Evolutionary conservation across 2,888 invertebrate genomes (phyloP), one percentile per base, ranked within the genome.

Genomic region (Chymomyza procnemis): DNA sequence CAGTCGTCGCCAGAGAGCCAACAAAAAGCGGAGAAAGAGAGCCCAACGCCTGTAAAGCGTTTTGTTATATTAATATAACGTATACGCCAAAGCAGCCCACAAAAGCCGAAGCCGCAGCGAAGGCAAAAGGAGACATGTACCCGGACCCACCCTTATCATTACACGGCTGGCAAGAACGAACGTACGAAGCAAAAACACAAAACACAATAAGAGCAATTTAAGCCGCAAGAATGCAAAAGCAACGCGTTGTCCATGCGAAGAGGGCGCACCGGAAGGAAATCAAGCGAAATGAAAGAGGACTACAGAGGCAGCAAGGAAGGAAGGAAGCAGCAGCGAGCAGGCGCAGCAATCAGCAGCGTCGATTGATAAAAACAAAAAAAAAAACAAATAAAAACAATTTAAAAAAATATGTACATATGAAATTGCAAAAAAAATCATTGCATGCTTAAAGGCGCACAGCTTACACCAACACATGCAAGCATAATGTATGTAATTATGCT

Each of bases 11-110:
- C 58, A 50, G 34, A 34, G n/a, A 52, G 54, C 18, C 50, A 34
- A 52, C 21, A 8, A 22, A 46, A 86, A 79, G 46, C 19, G 18
- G 19, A 61, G 9, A 58, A 19, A 18, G 18, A 48, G 63, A 47
- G 54, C 18, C 30, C 46, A 18, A 85, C 72, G 79, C 72, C 82
- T 71, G 83, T 81, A 83, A 83, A 83, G 78, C 82, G 78, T 85
- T n/a, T 83, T 87, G 85, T 78, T 84, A 80, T 85, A 85, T 82
- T 83, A 88, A 87, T 85, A 87, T 82, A 76, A 81, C 86, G 86
- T 87, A 83, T 83, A 83, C 85, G 86, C 75, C 76, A 75, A 70
- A 26, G 57, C 56, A 16, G 34, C 48, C 48, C 34, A 63, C 62
- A 65, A 73, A 75, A 68, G 70, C 54, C 69, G 57, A 76, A 69